Evolutionary conservation across 53 echinoderm and acorn worm species (phyloP).

Genomic region (Temnopleurus reevesii): DNA sequence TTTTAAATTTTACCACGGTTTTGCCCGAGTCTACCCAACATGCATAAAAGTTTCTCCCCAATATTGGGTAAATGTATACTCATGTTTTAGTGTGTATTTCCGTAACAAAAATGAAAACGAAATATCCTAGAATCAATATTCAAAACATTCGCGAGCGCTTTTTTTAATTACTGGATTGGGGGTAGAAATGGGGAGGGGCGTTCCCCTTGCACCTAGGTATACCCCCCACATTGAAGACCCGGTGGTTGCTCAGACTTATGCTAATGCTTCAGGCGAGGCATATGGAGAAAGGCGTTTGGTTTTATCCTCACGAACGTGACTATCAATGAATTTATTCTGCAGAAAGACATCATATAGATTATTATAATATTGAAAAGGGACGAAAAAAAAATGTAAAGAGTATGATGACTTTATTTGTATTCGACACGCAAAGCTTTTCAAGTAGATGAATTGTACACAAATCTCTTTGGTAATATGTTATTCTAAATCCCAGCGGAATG

Average conservation of each 20-base stretch:
- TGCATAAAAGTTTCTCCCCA: too few species aligned
- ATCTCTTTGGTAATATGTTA: too few species aligned
- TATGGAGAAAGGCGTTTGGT: not conserved
- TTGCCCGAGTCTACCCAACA: too few species aligned
- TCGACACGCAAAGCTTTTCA: not conserved
- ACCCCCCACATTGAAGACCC: not conserved
- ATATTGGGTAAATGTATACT: too few species aligned
- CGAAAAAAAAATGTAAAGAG: not conserved
- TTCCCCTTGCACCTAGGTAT: not conserved
- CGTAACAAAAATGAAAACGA: too few species aligned
- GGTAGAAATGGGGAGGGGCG: not conserved
- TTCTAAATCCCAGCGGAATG: too few species aligned
- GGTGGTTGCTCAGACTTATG: not conserved
- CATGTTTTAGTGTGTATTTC: too few species aligned
- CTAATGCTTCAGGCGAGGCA: constrained; percentile 1
- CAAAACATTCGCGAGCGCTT: too few species aligned
- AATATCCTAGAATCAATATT: too few species aligned
- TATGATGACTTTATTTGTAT: not conserved
- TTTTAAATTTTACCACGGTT: too few species aligned
- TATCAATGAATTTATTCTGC: not conserved
- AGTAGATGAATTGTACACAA: too few species aligned
- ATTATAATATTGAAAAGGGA: not conserved
- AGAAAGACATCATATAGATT: not conserved
- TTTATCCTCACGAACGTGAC: not conserved
- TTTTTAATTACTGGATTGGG: not conserved